Base-by-base conservation (phyloP, 2,113 vertebrate genomes). In the Chrysochloris asiatica region DNA sequence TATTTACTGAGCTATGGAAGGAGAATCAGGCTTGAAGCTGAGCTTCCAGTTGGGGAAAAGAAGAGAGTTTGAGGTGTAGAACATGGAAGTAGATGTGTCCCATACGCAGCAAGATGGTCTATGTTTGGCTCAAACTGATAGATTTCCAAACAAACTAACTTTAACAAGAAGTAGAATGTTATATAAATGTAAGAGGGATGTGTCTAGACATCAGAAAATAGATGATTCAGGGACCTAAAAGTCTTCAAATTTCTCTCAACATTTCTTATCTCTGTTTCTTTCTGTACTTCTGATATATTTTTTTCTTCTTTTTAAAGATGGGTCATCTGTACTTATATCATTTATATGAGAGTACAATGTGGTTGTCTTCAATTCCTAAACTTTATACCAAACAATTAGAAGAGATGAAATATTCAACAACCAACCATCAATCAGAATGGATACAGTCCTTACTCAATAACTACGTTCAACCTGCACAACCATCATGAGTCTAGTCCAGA, bases 101-200 rank as follows among this genome's bases (percentile, higher is more conserved):
- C 63, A 4, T 21, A 78, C 2, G 50, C 21, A 77, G 43, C 6
- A 83, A 19, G 9, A 33, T 45, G 12, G 75, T 71, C 93, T 92
- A 38, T 88, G 69, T 87, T 82, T 56, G 26, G 12, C 43, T 93
- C 61, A 88, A 88, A 78, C 7, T 67, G 26, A 50, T 10, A 89
- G 21, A 69, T 85, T 83, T 81, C 8, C 6, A 13, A 77, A 67
- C 33, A 81, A 52, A 13, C 30, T 67, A 73, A 24, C 10, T 86
- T 75, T 88, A 83, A 85, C 17, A 65, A 90, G 86, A 1, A 41
- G 24, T 1, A 41, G 8, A 56, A 45, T 24, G 73, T 76, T 63
- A 8, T 41, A 38, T 14, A 82, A 84, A 65, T 7, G 9, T 72
- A 21, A 47, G 50, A 73, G 1, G 8, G 24, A 47, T 67, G 4